These are phyloP conservation scores for Sinotaia quadrata DNA, from an alignment of 2,888 invertebrate genomes.

Conservation along the genomic window DNA sequence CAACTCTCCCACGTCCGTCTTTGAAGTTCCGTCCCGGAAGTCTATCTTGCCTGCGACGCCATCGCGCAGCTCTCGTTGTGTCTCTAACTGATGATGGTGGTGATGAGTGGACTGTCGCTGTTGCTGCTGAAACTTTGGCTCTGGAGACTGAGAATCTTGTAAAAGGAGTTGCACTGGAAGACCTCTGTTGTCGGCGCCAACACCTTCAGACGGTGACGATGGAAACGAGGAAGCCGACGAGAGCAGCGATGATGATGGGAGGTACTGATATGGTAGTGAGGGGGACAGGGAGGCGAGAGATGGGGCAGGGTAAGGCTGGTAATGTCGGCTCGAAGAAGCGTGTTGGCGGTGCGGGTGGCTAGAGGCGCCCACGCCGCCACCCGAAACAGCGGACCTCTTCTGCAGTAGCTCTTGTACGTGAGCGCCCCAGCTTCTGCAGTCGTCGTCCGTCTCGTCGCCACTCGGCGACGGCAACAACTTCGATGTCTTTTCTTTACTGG, in stretches of 20 bases:
- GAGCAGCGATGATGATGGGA: slow-evolving; percentile 9
- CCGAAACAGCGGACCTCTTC: slow-evolving; percentile 8
- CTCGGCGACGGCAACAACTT: background rate
- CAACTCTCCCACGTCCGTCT: background rate
- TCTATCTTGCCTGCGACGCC: background rate
- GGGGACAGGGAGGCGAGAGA: slow-evolving; percentile 9
- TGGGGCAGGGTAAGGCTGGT: background rate
- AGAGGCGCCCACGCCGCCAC: background rate
- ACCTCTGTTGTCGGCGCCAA: slow-evolving; percentile 21
- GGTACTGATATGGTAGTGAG: background rate
- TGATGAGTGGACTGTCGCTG: background rate
- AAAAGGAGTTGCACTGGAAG: slow-evolving; percentile 22
- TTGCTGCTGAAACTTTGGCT: background rate
- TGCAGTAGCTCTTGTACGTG: slow-evolving; percentile 5
- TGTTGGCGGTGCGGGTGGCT: slow-evolving; percentile 18
- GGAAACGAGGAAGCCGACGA: background rate
- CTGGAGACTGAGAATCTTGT: slow-evolving; percentile 7
- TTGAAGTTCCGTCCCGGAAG: slow-evolving; percentile 1
- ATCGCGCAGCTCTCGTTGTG: background rate
- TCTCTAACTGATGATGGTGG: slow-evolving; percentile 2
- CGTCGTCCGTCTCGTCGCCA: background rate
- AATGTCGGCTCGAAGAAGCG: background rate
- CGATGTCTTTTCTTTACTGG: slow-evolving; percentile 1
- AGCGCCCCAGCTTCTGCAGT: slow-evolving; percentile 14
- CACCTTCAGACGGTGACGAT: slow-evolving; percentile 15